Conservation (phyloP, 1,140 invertebrate species). For the Lepidurus couesii region DNA sequence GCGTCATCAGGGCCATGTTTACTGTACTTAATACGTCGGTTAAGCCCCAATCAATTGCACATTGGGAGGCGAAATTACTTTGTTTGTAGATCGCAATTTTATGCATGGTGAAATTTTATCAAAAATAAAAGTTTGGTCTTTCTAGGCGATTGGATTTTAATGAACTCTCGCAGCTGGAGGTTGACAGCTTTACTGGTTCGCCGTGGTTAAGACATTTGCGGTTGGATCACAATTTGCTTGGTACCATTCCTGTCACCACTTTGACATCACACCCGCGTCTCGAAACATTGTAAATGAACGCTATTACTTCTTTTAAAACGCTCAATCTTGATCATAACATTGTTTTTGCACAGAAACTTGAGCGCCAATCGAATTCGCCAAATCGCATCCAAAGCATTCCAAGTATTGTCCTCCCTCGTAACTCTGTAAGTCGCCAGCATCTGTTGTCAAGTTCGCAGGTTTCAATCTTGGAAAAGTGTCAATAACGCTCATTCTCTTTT, state of each 20-base stretch:
- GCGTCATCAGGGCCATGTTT: too few relatives aligned
- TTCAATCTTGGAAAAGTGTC: slow-evolving; percentile 37
- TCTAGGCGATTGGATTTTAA: slow-evolving; percentile 64
- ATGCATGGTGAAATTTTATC: too few relatives aligned
- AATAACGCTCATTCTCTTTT: slow-evolving; percentile 35
- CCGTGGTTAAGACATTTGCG: slow-evolving; percentile 56
- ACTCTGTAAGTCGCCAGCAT: slow-evolving; percentile 27
- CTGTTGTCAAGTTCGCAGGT: not conserved
- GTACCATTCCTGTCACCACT: slow-evolving; percentile 54
- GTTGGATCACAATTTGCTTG: slow-evolving; percentile 59
- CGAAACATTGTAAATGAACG: slow-evolving; percentile 40
- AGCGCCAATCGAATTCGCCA: slow-evolving; percentile 37
- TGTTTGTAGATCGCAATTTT: too few relatives aligned
- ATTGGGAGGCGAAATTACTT: too few relatives aligned
- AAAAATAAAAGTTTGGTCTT: slow-evolving; percentile 23
- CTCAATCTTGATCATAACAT: not conserved
- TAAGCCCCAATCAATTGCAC: too few relatives aligned
- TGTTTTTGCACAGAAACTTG: slow-evolving; percentile 35
- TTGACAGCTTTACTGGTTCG: slow-evolving; percentile 51
- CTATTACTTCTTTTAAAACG: slow-evolving; percentile 15
- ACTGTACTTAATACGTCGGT: too few relatives aligned
- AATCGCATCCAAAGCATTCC: slow-evolving; percentile 33
- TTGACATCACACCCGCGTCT: slow-evolving; percentile 51
- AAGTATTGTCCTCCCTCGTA: slow-evolving; percentile 18
- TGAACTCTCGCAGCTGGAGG: slow-evolving; percentile 53